Evolutionary conservation across 2,113 vertebrate species (phyloP).

Genomic region (Heterotilapia buettikoferi): DNA sequence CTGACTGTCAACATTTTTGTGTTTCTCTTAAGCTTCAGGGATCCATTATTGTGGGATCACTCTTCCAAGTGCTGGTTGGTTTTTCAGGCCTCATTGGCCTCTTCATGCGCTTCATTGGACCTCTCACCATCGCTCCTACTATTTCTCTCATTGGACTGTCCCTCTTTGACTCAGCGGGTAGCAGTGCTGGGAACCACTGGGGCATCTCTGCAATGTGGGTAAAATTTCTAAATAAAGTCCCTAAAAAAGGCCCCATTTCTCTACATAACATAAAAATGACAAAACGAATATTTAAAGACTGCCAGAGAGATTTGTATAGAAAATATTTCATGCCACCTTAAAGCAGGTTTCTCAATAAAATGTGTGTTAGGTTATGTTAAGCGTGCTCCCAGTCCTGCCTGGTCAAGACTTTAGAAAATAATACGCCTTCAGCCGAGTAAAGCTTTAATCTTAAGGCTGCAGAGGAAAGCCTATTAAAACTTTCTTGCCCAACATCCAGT

Average conservation of each 20-base stretch:
- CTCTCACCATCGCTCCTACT: conserved; percentile 94
- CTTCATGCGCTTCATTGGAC: conserved; percentile 91
- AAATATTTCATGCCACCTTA: background rate
- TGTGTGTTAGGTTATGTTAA: background rate
- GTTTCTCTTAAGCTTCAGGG: conserved; percentile 81
- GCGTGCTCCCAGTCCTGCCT: background rate
- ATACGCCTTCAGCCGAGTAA: background rate
- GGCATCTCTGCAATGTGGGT: conserved; percentile 86
- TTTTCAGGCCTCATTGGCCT: conserved; percentile 93
- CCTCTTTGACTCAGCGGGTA: conserved; percentile 83
- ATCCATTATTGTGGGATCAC: conserved; percentile 87
- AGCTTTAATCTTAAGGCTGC: background rate
- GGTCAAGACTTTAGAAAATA: background rate
- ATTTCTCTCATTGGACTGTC: conserved; percentile 89
- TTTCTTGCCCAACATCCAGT: background rate
- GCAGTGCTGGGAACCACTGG: conserved; percentile 87
- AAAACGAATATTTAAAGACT: background rate
- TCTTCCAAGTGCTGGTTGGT: conserved; percentile 89
- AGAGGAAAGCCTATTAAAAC: background rate
- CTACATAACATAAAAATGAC: background rate
- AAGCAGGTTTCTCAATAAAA: background rate
- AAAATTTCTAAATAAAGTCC: background rate
- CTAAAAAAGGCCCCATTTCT: background rate
- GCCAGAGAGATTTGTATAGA: background rate
- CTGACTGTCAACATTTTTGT: background rate